Conservation (phyloP, 1,140 invertebrate genomes). For the Ectropis grisescens region DNA sequence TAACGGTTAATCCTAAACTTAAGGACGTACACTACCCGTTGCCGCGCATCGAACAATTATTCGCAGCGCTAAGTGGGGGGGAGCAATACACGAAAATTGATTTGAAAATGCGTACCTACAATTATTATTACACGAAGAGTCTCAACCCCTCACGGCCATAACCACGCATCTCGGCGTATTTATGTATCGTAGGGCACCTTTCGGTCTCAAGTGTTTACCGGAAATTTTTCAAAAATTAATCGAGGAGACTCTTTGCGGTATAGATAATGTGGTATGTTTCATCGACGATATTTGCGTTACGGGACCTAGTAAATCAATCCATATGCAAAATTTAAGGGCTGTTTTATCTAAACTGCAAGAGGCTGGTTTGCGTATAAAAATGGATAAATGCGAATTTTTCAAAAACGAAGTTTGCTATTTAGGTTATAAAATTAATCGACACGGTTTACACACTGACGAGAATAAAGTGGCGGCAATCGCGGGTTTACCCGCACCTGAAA, state of each 20-base stretch:
- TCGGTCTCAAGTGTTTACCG: conserved; percentile 20
- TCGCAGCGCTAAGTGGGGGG: conserved; percentile 19
- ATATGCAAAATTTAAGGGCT: conserved; percentile 11
- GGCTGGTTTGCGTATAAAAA: conserved; percentile 12
- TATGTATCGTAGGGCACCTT: conserved; percentile 20
- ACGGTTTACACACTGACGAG: conserved; percentile 9
- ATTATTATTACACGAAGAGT: conserved; percentile 13
- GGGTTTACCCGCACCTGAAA: neutral
- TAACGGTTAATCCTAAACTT: conserved; percentile 17
- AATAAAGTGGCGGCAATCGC: conserved; percentile 8
- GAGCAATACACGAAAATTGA: conserved; percentile 22
- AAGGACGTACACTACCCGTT: conserved; percentile 16
- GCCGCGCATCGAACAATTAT: conserved; percentile 16
- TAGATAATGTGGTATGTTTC: conserved; percentile 8
- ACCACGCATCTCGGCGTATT: conserved; percentile 30
- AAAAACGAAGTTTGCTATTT: conserved; percentile 10
- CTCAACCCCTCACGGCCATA: conserved; percentile 20
- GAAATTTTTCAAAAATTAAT: conserved; percentile 30
- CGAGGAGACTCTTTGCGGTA: conserved; percentile 15
- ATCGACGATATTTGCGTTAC: conserved; percentile 22
- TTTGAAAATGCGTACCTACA: conserved; percentile 22
- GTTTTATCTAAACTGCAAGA: conserved; percentile 8
- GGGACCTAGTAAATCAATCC: conserved; percentile 6
- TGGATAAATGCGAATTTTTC: conserved; percentile 13
- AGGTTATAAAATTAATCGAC: conserved; percentile 10